A percentile compares a stretch with the other conserved stretches of the same genome.
These are phyloP conservation scores for Theropithecus gelada DNA, from an alignment of 2,113 vertebrate genomes.

Conservation along the genomic window DNA sequence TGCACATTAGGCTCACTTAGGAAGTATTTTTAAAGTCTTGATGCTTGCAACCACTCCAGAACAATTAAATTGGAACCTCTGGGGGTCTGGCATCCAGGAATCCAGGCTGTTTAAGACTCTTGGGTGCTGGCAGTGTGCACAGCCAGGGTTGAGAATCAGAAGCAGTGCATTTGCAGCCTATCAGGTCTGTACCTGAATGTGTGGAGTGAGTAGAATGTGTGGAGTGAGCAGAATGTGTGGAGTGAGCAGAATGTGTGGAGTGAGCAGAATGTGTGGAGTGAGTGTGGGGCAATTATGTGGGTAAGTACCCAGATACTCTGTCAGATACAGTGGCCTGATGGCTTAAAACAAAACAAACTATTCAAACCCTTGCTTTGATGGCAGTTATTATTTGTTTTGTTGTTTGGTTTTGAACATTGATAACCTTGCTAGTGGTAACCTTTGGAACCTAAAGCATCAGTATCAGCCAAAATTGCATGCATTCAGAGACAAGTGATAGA, in stretches of 20 bases:
- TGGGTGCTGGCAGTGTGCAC: background rate
- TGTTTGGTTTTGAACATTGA: background rate
- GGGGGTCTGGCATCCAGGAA: background rate
- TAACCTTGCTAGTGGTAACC: background rate
- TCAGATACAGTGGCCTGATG: background rate
- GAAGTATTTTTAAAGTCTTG: conserved; percentile 1
- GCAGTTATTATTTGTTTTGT: background rate
- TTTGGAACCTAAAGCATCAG: background rate
- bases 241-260: too few species aligned
- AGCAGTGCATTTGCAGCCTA: background rate
- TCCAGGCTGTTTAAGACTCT: background rate
- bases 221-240: background rate
- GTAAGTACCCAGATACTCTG: background rate
- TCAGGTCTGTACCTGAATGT: background rate
- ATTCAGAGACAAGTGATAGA: background rate
- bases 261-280: background rate
- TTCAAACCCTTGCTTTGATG: background rate
- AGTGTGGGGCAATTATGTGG: background rate
- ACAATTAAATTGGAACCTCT: background rate
- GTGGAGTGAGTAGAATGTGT: background rate
- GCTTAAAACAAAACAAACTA: background rate
- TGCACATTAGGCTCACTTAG: background rate
- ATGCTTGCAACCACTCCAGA: background rate
- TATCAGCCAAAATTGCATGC: background rate
- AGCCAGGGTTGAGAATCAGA: background rate